Percentiles rank a stretch among this genome's conserved stretches.
Conservation (phyloP, 1,140 invertebrate genomes). For the Zaprionus vittiger region DNA sequence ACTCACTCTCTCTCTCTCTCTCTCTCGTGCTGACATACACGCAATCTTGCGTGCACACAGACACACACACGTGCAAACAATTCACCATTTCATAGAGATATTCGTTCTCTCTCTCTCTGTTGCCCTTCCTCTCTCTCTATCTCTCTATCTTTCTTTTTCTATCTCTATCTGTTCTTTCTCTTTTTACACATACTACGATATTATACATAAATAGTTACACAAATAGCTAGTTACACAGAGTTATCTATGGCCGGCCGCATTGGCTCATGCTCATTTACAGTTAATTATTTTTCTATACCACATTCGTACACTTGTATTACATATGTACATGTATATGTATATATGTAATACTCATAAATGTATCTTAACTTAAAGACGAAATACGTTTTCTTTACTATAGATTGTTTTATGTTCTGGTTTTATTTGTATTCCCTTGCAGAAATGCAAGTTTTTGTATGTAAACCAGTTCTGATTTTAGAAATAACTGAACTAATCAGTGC, state of each 20-base stretch:
- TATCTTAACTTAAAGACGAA: background rate
- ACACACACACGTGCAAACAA: background rate
- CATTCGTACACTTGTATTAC: slow-evolving; percentile 41
- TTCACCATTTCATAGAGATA: background rate
- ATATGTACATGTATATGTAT: slow-evolving; percentile 33
- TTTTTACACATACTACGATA: slow-evolving; percentile 54
- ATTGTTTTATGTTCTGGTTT: background rate
- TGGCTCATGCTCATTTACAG: slow-evolving; percentile 8
- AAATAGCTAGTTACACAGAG: slow-evolving; percentile 69
- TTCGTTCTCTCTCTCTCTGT: background rate
- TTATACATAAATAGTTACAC: slow-evolving; percentile 67
- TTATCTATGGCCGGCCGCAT: slow-evolving; percentile 32
- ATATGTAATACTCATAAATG: slow-evolving; percentile 8
- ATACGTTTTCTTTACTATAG: background rate
- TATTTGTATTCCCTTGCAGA: background rate
- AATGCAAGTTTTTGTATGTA: no score
- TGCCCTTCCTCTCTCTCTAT: background rate
- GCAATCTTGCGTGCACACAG: background rate
- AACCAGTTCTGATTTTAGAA: no score
- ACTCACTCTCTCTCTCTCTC: slow-evolving; percentile 21
- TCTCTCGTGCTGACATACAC: slow-evolving; percentile 29
- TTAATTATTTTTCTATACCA: slow-evolving; percentile 62
- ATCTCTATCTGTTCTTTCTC: slow-evolving; percentile 1
- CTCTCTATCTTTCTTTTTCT: background rate
- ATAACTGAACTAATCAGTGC: no score